Conservation (phyloP, 1,140 invertebrate species). For the Drosophila tani region DNA sequence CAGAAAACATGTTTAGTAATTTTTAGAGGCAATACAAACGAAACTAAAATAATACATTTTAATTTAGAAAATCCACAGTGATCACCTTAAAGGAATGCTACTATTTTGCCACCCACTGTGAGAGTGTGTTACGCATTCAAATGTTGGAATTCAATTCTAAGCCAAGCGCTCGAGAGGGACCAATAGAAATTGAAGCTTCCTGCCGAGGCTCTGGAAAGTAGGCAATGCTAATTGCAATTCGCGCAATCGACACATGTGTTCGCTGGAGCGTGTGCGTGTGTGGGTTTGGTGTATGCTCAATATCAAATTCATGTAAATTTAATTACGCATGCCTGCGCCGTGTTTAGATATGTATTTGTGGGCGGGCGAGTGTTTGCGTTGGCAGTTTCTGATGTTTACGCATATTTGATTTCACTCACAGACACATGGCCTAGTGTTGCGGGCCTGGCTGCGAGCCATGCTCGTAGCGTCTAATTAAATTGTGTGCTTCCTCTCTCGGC, state of each 20-base stretch:
- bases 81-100: background rate
- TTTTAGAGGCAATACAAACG: background rate
- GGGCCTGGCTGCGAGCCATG: conserved; percentile 9
- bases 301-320: conserved; percentile 83
- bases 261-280: conserved; percentile 10
- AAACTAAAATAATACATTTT: background rate
- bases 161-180: conserved; percentile 36
- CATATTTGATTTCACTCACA: conserved; percentile 73
- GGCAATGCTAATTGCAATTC: conserved; percentile 69
- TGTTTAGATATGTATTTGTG: conserved; percentile 52
- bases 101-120: background rate
- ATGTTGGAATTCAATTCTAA: conserved; percentile 34
- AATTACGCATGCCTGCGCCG: conserved; percentile 77
- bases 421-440: conserved; percentile 16
- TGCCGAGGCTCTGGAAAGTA: conserved; percentile 47
- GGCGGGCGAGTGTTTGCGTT: conserved; percentile 10
- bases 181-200: conserved; percentile 46
- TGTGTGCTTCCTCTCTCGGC: conserved; percentile 38
- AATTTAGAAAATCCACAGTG: too few species aligned
- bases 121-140: conserved; percentile 38
- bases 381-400: conserved; percentile 64
- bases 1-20: too few species aligned
- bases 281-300: conserved; percentile 56
- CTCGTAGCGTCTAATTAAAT: conserved; percentile 66
- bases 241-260: conserved; percentile 15